Conservation (phyloP, 2,797 vertebrate genomes). For the Bryconaethiops microstoma region DNA sequence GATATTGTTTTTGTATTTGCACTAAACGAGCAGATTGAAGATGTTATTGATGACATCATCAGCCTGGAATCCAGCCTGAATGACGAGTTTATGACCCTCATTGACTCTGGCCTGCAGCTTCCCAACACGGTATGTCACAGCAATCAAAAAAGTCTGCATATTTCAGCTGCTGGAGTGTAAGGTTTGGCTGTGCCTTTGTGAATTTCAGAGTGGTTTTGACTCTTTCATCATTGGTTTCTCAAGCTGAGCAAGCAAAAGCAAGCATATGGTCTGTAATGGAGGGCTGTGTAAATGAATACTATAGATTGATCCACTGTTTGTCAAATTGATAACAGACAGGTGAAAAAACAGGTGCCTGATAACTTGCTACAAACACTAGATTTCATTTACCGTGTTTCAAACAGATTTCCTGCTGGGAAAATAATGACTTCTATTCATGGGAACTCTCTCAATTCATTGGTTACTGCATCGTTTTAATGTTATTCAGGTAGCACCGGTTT, state of each 20-base stretch:
- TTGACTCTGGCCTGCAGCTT: constrained; percentile 79
- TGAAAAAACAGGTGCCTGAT: not conserved
- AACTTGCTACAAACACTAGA: not conserved
- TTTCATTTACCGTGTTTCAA: not conserved
- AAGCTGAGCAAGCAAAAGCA: not conserved
- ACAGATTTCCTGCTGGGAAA: not conserved
- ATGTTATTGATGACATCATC: constrained; percentile 92
- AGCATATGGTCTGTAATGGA: not conserved
- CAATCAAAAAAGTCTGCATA: not conserved
- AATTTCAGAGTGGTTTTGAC: not conserved
- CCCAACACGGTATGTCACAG: constrained; percentile 81
- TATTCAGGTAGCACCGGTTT: constrained; percentile 25
- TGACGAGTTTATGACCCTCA: constrained; percentile 84
- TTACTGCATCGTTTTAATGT: constrained; percentile 20
- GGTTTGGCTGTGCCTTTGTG: not conserved
- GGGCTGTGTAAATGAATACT: not conserved
- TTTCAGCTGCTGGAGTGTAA: not conserved
- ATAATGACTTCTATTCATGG: not conserved
- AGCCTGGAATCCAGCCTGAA: constrained; percentile 92
- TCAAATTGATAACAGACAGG: not conserved
- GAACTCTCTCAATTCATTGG: not conserved
- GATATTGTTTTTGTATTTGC: not conserved
- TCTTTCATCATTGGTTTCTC: constrained; percentile 2
- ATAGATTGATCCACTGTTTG: not conserved
- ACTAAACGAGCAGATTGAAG: constrained; percentile 78